Conservation (phyloP, 2,888 invertebrate genomes). For the Mesodorylaimus sp. region DNA sequence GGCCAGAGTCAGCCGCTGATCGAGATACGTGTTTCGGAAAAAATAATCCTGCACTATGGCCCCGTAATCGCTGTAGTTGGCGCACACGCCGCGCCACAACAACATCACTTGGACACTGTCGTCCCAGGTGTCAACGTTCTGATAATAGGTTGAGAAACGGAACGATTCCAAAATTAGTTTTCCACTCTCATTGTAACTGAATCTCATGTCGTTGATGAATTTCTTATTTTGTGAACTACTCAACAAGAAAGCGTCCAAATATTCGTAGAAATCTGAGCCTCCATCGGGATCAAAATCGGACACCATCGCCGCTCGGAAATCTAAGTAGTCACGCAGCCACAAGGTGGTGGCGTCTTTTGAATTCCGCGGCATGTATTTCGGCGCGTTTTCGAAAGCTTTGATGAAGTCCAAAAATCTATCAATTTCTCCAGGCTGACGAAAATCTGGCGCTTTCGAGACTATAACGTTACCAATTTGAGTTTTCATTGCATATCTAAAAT, state of each 20-base stretch:
- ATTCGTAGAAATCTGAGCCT: not conserved
- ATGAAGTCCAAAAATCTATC: no score
- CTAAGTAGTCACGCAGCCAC: not conserved
- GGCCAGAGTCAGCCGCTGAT: slow-evolving; percentile 1
- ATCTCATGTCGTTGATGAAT: not conserved
- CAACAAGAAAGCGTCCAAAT: not conserved
- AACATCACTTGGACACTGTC: not conserved
- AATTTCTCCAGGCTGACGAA: no score
- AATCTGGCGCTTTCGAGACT: no score
- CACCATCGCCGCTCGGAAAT: not conserved
- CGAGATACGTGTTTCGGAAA: not conserved
- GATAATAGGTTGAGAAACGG: not conserved
- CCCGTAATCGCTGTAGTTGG: not conserved
- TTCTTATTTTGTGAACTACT: not conserved
- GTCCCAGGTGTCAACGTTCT: not conserved
- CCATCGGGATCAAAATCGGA: not conserved
- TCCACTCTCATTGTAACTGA: no score
- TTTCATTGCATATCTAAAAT: no score
- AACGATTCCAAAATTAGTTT: no score
- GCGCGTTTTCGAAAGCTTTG: not conserved
- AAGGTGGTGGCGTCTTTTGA: not conserved
- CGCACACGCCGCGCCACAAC: not conserved
- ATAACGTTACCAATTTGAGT: no score
- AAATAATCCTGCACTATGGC: not conserved
- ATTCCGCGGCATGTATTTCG: not conserved